Evolutionary conservation across 2,888 invertebrate genomes (phyloP).

Genomic region (Diabrotica balteata): DNA sequence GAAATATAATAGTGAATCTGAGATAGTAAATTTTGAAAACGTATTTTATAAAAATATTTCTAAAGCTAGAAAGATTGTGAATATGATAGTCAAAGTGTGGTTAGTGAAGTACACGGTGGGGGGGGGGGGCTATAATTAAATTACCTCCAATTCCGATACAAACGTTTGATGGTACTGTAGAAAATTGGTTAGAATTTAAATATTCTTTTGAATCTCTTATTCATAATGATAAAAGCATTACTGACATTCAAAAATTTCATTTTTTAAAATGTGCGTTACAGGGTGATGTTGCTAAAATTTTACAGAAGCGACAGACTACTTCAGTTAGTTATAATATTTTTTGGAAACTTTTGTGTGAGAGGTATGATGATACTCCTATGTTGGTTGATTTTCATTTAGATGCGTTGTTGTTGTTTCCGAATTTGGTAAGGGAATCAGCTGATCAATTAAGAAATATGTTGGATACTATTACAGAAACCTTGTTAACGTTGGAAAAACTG

Average conservation of each 20-base stretch:
- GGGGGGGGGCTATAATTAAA: no score
- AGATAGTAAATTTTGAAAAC: no score
- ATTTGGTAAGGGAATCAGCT: no score
- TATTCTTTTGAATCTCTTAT: slow-evolving; percentile 28
- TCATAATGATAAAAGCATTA: slow-evolving; percentile 22
- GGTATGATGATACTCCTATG: slow-evolving; percentile 23
- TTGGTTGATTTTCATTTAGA: no score
- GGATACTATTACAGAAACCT: slow-evolving; percentile 5
- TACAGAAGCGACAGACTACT: slow-evolving; percentile 14
- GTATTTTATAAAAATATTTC: no score
- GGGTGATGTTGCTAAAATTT: slow-evolving; percentile 19
- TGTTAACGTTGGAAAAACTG: no score
- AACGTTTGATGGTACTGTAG: slow-evolving; percentile 22
- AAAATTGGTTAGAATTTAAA: slow-evolving; percentile 27
- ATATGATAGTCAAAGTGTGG: no score
- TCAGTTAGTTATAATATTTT: slow-evolving; percentile 24
- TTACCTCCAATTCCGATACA: slow-evolving; percentile 28
- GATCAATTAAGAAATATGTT: no score
- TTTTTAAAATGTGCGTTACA: slow-evolving; percentile 22
- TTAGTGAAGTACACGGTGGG: no score
- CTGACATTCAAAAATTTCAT: slow-evolving; percentile 29
- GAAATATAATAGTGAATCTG: no score
- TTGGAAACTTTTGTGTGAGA: slow-evolving; percentile 24
- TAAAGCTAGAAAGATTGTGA: no score
- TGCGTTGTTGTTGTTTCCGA: no score